A percentile compares a stretch with the other conserved stretches of the same genome.
These are phyloP conservation scores for Anser brachyrhynchus DNA, from an alignment of 2,113 vertebrate genomes.

Conservation along the genomic window DNA sequence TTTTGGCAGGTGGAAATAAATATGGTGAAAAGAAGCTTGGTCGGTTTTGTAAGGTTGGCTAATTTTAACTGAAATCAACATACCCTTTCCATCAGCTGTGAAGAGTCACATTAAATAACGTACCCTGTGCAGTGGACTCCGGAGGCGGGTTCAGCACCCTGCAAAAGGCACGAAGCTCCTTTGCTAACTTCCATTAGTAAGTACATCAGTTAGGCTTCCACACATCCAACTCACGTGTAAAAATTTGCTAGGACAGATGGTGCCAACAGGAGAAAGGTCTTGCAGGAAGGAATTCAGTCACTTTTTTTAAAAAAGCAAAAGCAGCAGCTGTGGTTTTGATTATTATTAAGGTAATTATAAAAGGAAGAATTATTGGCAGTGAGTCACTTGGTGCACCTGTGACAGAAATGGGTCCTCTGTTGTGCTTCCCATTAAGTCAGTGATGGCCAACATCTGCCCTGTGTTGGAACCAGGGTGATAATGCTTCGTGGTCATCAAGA, in stretches of 20 bases:
- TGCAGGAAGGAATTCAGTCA: background rate
- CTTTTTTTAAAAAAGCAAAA: background rate
- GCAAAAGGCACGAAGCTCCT: background rate
- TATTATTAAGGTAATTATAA: background rate
- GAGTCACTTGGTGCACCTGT: background rate
- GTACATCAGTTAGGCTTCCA: background rate
- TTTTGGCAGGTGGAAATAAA: background rate
- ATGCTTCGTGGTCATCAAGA: background rate
- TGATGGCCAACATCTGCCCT: background rate
- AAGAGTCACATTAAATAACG: background rate
- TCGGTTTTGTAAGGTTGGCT: background rate
- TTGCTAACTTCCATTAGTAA: background rate
- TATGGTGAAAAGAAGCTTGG: background rate
- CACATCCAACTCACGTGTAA: background rate
- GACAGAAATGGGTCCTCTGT: background rate
- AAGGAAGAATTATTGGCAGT: background rate
- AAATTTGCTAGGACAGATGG: background rate
- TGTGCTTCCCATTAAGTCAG: background rate
- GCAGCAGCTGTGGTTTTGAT: background rate
- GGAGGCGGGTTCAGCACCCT: background rate
- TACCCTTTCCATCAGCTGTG: background rate
- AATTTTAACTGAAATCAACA: background rate
- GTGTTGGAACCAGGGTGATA: background rate
- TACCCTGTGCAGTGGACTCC: rapidly evolving
- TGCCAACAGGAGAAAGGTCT: background rate